Evolutionary conservation across 2,113 vertebrate genomes (phyloP), one percentile per base, ranked within the genome.

Genomic region (Poeciliopsis occidentalis): DNA sequence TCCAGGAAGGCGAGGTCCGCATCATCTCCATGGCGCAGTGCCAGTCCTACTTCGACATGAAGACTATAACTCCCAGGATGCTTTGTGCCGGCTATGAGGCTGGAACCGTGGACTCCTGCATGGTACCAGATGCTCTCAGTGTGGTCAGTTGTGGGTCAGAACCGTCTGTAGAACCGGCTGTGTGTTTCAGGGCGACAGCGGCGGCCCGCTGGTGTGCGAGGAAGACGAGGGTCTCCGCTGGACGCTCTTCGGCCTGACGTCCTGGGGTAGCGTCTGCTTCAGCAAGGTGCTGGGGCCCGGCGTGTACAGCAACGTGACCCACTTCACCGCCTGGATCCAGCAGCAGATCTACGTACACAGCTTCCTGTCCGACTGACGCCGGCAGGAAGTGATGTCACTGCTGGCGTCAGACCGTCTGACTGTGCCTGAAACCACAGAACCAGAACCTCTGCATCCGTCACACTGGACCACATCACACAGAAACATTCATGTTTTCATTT

Each of bases 1-100:
- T 99, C 37, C 97, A 99, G 85, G 98, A 99, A 81, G 98, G 98
- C 6, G 96, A 96, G 79, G 98, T 99, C 29, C 95, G 97, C 24
- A 96, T 99, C 71, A 98, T 99, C 86, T 95, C 97, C 3, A 79
- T 95, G 75, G 94, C 97, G 39, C 95, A 95, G 83, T 99, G 98
- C 73, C 97, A 96, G 94, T 95, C 96, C 0, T 97, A 97, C 90
- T 99, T 99, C 12, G 96, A 98, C 90, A 96, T 96, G 95, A 97
- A 98, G 92, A 97, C 96, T 85, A 97, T 99, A 88, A 99, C 97
- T 70, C 93, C 91, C 81, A 94, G 98, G 77, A 98, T 99, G 97
- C 92, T 99, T 44, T 99, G 97, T 26, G 97, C 97, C 0, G 98
- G 97, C 37, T 98, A 97, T 0, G 97, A 99, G 63, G 94, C 96